Base-by-base conservation (phyloP, 2,113 vertebrate genomes). In the Acrocephalus arundinaceus region DNA sequence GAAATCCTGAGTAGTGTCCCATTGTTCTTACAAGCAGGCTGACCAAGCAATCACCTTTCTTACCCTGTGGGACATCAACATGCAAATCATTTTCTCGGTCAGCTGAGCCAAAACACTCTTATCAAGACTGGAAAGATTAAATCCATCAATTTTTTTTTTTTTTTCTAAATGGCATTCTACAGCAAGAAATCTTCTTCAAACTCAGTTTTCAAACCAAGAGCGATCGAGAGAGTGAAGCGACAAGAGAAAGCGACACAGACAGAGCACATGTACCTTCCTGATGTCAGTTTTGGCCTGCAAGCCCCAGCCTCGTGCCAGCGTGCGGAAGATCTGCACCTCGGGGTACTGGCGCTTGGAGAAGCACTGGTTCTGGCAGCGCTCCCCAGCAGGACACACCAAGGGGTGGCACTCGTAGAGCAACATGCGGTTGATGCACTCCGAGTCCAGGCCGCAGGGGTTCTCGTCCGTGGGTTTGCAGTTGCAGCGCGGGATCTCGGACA, bases 361-460 rank as follows among this genome's bases (percentile, higher is more conserved):
- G 79, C 99, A 98, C 97, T 99, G 99, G 97, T 99, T 99, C 65
- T 99, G 99, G 92, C 99, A 99, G 43, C 97, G 97, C 33, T 98
- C 98, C 0, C 99, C 99, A 0, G 99, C 98, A 0, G 99, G 99
- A 72, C 99, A 99, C 54, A 99, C 99, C 93, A 99, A 84, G 31
- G 99, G 99, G 88, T 99, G 99, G 94, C 99, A 99, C 80, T 99
- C 99, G 11, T 99, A 99, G 11, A 99, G 98, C 95, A 99, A 90
- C 99, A 99, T 99, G 88, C 99, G 99, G 95, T 99, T 99, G 97
- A 99, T 99, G 97, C 99, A 99, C 93, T 99, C 99, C 0, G 99
- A 99, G 93, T 99, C 99, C 85, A 98, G 98, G 28, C 99, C 99
- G 7, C 99, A 99, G 1, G 99, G 99, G 82, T 98, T 99, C 94